Evolutionary conservation across 2,797 vertebrate genomes (phyloP).

Genomic region (Eremophila alpestris): DNA sequence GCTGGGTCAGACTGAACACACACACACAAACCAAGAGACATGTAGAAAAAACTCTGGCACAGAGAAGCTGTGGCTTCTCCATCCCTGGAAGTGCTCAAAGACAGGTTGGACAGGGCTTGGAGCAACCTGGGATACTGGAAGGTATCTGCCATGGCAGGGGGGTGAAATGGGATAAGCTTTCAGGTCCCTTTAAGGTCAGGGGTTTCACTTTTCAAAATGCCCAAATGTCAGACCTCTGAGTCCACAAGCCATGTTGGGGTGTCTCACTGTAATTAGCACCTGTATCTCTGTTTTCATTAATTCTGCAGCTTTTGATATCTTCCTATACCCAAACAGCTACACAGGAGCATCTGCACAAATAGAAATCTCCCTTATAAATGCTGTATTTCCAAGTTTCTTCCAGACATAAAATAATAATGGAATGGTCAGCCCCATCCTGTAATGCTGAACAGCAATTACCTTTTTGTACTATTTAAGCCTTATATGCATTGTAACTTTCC

Average conservation of each 20-base stretch:
- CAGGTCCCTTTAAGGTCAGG: neutral
- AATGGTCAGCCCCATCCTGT: neutral
- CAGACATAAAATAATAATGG: neutral
- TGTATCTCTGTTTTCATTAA: neutral
- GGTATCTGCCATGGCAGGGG: neutral
- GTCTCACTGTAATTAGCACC: neutral
- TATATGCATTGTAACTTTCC: neutral
- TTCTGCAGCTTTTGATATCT: neutral
- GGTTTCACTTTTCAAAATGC: neutral
- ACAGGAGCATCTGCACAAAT: neutral
- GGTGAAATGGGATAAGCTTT: neutral
- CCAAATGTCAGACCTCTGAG: neutral
- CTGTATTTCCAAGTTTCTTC: neutral
- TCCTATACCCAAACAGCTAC: neutral
- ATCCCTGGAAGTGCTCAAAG: neutral
- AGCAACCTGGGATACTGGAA: neutral
- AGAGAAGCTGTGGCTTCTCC: neutral
- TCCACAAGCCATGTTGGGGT: neutral
- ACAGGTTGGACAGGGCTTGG: neutral
- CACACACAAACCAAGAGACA: neutral
- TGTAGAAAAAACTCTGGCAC: neutral
- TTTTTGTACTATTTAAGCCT: neutral
- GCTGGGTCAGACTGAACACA: neutral
- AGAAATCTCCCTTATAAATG: neutral
- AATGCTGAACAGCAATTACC: neutral